phyloP scores from a whole-genome alignment of 2,888 invertebrate genomes.

The Cartodere bifasciata region DNA sequence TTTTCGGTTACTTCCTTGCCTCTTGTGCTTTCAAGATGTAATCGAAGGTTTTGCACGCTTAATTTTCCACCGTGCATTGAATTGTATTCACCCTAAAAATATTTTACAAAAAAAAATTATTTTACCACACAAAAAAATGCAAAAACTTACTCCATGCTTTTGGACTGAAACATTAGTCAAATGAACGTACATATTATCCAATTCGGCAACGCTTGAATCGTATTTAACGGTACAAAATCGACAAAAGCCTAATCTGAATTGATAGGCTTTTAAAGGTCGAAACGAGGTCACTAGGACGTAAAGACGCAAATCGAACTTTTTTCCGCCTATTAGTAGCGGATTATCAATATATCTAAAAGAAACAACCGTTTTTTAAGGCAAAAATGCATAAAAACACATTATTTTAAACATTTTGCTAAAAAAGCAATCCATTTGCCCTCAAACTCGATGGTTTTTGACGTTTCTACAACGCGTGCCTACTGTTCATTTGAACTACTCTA shows the following conservation, averaged over 20 bases:
- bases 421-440: too few species aligned
- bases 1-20: conserved; percentile 81
- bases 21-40: conserved; percentile 82
- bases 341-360: conserved; percentile 72
- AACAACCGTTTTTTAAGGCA: too few species aligned
- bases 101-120: neutral
- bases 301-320: conserved; percentile 87
- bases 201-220: conserved; percentile 73
- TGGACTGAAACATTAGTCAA: conserved; percentile 97
- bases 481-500: too few species aligned
- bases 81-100: conserved; percentile 75
- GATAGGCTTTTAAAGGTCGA: conserved; percentile 83
- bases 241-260: conserved; percentile 87
- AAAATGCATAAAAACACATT: too few species aligned
- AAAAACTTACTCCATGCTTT: conserved; percentile 74
- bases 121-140: too few species aligned
- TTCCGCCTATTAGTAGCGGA: conserved; percentile 87
- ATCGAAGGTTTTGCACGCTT: conserved; percentile 78
- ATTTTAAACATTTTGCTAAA: too few species aligned
- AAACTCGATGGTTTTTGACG: too few species aligned
- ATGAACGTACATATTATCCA: conserved; percentile 90
- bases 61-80: conserved; percentile 89
- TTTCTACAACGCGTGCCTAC: too few species aligned
- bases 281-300: conserved; percentile 91
- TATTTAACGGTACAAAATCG: conserved; percentile 95